A percentile compares a stretch with the other conserved stretches of the same genome.
Evolutionary conservation across 2,113 vertebrate genomes (phyloP).

Genomic region (Toxotes jaculatrix): DNA sequence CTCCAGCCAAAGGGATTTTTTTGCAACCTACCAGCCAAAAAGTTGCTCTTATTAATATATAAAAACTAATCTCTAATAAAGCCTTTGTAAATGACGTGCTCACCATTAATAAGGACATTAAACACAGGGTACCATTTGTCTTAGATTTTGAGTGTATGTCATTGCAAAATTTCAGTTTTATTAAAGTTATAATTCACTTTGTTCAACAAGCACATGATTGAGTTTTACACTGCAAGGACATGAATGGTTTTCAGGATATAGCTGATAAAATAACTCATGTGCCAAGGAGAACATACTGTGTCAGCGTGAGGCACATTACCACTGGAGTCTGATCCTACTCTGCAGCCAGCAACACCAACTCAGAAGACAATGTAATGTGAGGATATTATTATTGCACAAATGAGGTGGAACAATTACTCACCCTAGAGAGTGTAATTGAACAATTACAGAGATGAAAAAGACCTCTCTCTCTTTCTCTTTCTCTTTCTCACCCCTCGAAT

Average conservation of each 20-base stretch:
- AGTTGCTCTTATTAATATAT: no score
- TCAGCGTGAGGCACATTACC: no score
- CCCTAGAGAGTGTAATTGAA: slow-evolving; percentile 32
- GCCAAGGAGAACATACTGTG: no score
- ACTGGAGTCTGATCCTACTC: not conserved
- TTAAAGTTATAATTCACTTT: not conserved
- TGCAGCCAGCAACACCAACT: slow-evolving; percentile 20
- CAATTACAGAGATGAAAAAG: slow-evolving; percentile 37
- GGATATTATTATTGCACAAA: slow-evolving; percentile 32
- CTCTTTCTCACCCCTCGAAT: not conserved
- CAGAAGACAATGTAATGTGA: slow-evolving; percentile 7
- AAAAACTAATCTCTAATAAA: no score
- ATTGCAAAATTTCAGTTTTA: not conserved
- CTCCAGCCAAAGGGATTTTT: no score
- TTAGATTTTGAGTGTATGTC: no score
- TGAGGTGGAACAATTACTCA: slow-evolving; percentile 36
- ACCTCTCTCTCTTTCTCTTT: not conserved
- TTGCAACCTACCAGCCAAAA: no score
- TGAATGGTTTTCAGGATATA: not conserved
- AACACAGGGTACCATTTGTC: no score
- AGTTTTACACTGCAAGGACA: no score
- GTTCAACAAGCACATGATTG: not conserved
- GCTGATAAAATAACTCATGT: not conserved
- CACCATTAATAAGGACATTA: not conserved
- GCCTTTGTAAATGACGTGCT: not conserved